Conservation (phyloP, 2,797 vertebrate species). For the Rhinatrema bivittatum region DNA sequence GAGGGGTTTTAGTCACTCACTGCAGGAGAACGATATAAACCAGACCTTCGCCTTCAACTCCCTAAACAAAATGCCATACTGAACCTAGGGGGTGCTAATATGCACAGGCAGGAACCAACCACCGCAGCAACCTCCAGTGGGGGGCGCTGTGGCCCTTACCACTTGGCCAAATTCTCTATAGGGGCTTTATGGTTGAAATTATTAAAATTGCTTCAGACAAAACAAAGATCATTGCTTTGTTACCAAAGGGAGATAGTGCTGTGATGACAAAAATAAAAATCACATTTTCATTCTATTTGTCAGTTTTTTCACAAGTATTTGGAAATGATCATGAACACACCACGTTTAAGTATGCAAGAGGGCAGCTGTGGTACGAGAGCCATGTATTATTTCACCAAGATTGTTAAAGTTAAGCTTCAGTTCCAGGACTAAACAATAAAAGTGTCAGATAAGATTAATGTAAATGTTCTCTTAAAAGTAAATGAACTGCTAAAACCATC, state of each 20-base stretch:
- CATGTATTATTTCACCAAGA: slow-evolving; percentile 33
- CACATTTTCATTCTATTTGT: slow-evolving; percentile 50
- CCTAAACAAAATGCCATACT: no score
- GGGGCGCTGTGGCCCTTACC: no score
- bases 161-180: no score
- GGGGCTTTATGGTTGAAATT: no score
- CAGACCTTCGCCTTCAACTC: no score
- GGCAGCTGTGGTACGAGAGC: slow-evolving; percentile 27
- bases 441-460: slow-evolving; percentile 36
- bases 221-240: no score
- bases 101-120: no score
- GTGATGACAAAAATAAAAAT: slow-evolving; percentile 40
- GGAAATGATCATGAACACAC: slow-evolving; percentile 44
- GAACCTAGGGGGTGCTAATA: no score
- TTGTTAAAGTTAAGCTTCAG: slow-evolving; percentile 36
- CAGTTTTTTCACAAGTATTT: slow-evolving; percentile 36
- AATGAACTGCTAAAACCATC: slow-evolving; percentile 37
- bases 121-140: no score
- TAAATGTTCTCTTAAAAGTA: slow-evolving; percentile 35
- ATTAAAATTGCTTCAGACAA: slow-evolving; percentile 49
- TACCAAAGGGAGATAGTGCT: slow-evolving; percentile 33
- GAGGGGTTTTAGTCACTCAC: no score
- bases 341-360: slow-evolving; percentile 33
- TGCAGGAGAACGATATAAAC: no score
- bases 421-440: slow-evolving; percentile 16